phyloP scores from a whole-genome alignment of 2,797 vertebrate species.

The Netta rufina region DNA sequence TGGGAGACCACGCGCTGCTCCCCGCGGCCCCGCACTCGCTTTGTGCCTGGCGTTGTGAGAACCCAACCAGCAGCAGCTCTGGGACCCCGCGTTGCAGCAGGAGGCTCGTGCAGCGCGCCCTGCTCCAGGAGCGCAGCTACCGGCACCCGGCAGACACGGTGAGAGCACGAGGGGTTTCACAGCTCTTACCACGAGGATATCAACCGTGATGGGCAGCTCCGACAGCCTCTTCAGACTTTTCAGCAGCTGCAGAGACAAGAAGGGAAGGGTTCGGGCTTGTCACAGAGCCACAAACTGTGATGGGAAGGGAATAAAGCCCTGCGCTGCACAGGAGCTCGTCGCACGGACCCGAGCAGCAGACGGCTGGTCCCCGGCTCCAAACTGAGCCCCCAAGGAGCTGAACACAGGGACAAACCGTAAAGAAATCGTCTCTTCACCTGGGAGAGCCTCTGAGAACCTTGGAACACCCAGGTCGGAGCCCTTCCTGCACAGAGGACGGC shows the following conservation, averaged over 20 bases:
- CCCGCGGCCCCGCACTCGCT: not conserved
- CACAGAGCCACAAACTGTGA: not conserved
- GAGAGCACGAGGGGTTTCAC: not conserved
- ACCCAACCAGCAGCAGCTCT: rapidly evolving
- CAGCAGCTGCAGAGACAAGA: slow-evolving; percentile 82
- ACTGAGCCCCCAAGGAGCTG: not conserved
- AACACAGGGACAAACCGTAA: not conserved
- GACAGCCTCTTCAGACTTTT: slow-evolving; percentile 93
- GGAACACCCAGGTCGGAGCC: not conserved
- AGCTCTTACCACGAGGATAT: slow-evolving; percentile 93
- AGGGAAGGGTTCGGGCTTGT: not conserved
- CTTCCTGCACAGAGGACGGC: not conserved
- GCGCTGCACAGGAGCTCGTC: not conserved
- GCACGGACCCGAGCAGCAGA: not conserved
- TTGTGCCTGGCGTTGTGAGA: not conserved
- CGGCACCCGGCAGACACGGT: not conserved
- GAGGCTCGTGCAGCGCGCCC: not conserved
- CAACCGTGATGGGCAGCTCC: slow-evolving; percentile 94
- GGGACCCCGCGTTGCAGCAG: not conserved
- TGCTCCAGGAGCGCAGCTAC: not conserved
- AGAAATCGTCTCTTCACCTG: not conserved
- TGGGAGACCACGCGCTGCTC: not conserved
- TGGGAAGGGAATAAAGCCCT: not conserved
- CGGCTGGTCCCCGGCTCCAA: not conserved
- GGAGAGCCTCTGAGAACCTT: not conserved